A percentile compares a stretch with the other conserved stretches of the same genome.
phyloP scores from a whole-genome alignment of 2,888 invertebrate genomes.

The Megastigmus dorsalis region DNA sequence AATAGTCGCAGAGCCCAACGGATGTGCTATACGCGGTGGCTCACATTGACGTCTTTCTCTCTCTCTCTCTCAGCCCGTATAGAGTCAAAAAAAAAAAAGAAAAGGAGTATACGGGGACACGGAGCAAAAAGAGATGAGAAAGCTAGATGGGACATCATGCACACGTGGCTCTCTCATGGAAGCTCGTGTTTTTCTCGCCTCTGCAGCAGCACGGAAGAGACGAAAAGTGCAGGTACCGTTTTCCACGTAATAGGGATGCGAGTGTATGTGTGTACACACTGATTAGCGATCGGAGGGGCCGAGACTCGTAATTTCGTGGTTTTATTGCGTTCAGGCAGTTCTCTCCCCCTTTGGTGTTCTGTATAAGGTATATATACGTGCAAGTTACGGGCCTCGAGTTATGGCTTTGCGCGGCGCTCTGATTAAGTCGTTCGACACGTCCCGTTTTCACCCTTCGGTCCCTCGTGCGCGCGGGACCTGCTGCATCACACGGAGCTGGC shows the following conservation, averaged over 20 bases:
- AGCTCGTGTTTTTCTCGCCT: background rate
- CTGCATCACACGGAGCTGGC: too few relatives aligned
- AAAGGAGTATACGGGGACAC: background rate
- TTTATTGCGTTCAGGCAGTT: constrained; percentile 16
- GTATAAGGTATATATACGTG: too few relatives aligned
- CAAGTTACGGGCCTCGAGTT: background rate
- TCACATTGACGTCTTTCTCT: too few relatives aligned
- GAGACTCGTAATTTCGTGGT: constrained; percentile 15
- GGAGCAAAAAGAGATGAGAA: constrained; percentile 16
- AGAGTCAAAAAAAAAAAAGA: too few relatives aligned
- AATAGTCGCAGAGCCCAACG: constrained; percentile 28
- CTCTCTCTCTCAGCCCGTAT: too few relatives aligned
- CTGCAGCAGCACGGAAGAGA: background rate
- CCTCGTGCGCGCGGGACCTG: too few relatives aligned
- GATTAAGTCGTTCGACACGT: constrained; percentile 40
- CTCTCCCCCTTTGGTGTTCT: too few relatives aligned
- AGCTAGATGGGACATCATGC: constrained; percentile 4
- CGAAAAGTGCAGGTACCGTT: too few relatives aligned
- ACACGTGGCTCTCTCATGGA: background rate
- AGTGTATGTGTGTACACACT: background rate
- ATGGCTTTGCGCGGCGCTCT: too few relatives aligned
- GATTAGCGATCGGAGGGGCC: background rate
- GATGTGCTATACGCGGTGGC: constrained; percentile 35
- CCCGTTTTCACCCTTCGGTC: background rate
- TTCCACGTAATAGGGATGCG: constrained; percentile 27